Evolutionary conservation across 2,888 invertebrate genomes (phyloP).

Genomic region (Dynastes grantii): DNA sequence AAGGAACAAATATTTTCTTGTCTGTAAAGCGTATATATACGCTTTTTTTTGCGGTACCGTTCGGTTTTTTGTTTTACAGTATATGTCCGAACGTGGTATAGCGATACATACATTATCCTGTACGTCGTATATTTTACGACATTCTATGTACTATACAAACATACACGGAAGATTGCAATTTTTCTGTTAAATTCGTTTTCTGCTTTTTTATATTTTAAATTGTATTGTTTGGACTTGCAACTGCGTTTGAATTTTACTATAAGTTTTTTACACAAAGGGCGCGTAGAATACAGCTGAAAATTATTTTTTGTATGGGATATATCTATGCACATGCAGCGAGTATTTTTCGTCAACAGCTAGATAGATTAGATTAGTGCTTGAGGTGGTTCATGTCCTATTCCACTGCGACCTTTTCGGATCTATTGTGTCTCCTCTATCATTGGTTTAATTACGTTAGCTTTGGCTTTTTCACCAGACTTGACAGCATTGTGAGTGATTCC

Average conservation of each 20-base stretch:
- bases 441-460: too few species aligned
- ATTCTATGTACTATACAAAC: slow-evolving; percentile 21
- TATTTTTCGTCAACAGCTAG: too few species aligned
- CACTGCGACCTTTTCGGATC: too few species aligned
- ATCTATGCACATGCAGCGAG: background rate
- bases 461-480: too few species aligned
- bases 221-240: slow-evolving; percentile 38
- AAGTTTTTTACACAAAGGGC: slow-evolving; percentile 21
- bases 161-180: slow-evolving; percentile 40
- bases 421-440: too few species aligned
- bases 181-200: slow-evolving; percentile 46
- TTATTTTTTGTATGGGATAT: background rate
- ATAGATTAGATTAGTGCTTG: too few species aligned
- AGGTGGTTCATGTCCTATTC: too few species aligned
- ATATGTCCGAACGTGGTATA: slow-evolving; percentile 15
- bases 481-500: too few species aligned
- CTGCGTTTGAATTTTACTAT: slow-evolving; percentile 47
- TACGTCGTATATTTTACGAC: slow-evolving; percentile 36
- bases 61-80: slow-evolving; percentile 40
- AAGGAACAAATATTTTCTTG: slow-evolving; percentile 53
- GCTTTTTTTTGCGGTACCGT: slow-evolving; percentile 18
- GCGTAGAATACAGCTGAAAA: background rate
- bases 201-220: slow-evolving; percentile 50
- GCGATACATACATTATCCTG: slow-evolving; percentile 46
- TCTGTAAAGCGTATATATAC: slow-evolving; percentile 18